Percentiles rank a stretch among this genome's conserved stretches.
phyloP scores from a whole-genome alignment of 2,797 vertebrate species.

The Monodelphis domestica region DNA sequence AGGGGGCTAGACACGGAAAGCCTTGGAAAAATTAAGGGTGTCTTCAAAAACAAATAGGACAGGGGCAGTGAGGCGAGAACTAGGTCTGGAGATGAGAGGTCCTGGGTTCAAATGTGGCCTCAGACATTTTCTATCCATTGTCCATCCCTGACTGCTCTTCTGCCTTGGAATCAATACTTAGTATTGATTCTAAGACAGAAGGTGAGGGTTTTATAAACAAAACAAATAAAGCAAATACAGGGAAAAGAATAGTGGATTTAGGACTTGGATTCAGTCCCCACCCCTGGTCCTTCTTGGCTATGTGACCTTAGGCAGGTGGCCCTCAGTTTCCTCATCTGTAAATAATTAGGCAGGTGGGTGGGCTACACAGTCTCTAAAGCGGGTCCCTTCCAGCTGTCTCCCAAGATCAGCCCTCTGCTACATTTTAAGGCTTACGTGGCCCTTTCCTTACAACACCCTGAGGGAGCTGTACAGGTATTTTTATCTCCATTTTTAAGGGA shows the following conservation, averaged over 20 bases:
- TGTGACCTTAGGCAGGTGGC: neutral
- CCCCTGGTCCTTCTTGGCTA: neutral
- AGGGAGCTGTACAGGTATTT: neutral
- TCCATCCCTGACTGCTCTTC: too few species aligned
- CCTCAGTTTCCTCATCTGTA: neutral
- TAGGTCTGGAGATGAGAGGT: neutral
- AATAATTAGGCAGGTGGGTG: neutral
- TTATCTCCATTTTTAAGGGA: too few species aligned
- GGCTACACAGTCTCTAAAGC: too few species aligned
- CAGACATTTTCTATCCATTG: too few species aligned
- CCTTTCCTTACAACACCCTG: neutral
- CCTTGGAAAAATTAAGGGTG: neutral
- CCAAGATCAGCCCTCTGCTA: neutral
- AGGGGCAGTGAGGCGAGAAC: neutral
- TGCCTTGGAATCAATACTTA: too few species aligned
- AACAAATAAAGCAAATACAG: too few species aligned
- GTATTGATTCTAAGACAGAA: too few species aligned
- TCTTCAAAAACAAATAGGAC: neutral
- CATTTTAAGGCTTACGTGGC: neutral
- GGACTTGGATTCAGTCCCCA: too few species aligned
- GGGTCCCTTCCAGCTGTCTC: too few species aligned
- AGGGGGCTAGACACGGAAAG: neutral
- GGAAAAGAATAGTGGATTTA: too few species aligned
- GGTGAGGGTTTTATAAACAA: too few species aligned
- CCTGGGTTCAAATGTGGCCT: neutral